Base-by-base conservation (phyloP, 2,888 invertebrate genomes). In the Leptopilina myrica region DNA sequence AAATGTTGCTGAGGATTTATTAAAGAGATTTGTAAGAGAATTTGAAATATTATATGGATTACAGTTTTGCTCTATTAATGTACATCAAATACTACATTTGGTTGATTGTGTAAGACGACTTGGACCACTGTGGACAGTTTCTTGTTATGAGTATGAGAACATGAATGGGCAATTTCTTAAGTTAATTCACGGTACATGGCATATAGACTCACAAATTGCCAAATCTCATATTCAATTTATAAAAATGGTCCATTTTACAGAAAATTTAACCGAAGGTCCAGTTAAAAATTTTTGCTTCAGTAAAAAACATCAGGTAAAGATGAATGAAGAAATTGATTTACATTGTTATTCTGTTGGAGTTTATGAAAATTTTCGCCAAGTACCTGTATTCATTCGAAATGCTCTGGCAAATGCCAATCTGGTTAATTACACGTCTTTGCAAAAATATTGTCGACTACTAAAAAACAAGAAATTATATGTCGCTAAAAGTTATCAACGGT, bases 61-160 rank as follows among this genome's bases (percentile, higher is more conserved):
- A 11, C 59, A 26, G n/a, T 78, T 76, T 76, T 81, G 77, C 56
- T 78, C 77, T 1, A 81, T 83, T 33, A 83, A 83, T 76, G 59
- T 83, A 11, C 81, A 83, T 67, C 73, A 67, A 33, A 26, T 83
- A 1, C 69, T 81, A n/a, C 84, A 84, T 77, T 76, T 81, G 9
- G 43, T 77, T 9, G 66, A 81, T 59, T 53, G 53, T 15, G 73
- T 73, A 6, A 5, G 56, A 73, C 12, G 49, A 26, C 56, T 73
- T 56, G 73, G 73, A 53, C 73, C 73, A 14, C 12, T 73, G 7
- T 73, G 73, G 73, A 15, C 73, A 15, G 14, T 53, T 73, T 53
- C 73, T 14, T 73, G 73, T 49, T 49, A 53, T 7, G 73, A 73
- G 20, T 73, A 73, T 20, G 73, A 73, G 20, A 53, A 15, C 26